Base-by-base conservation (phyloP, 1,140 invertebrate genomes). In the Araneus ventricosus region DNA sequence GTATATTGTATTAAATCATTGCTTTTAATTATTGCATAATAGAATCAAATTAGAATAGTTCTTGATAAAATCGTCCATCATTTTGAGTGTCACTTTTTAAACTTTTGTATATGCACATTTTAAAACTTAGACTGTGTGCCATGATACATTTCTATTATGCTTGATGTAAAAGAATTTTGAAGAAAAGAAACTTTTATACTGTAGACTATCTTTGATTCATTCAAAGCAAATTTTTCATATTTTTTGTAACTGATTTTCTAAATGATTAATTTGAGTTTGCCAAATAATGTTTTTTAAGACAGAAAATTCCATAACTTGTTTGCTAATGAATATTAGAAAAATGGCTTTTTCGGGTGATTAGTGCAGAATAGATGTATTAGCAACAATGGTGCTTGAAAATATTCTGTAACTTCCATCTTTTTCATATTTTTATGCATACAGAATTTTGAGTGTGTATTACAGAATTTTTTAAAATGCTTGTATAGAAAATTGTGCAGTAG, bases 371-470 rank as follows among this genome's bases (percentile, higher is more conserved):
- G 34, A 6, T 75, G 30, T 75, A 22, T 67, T 10, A 67, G 14
- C 10, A 37, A 75, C 14, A 75, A 75, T 34, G 70, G 70, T 75
- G 70, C 70, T 75, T 75, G 17, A 37, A 63, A 75, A 75, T 75
- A 75, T 75, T 75, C 70, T 75, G 70, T 75, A 75, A 75, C 70
- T 75, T 75, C 70, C 70, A 75, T 75, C 14, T 75, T 75, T 37
- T 75, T 34, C 70, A 37, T 75, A 75, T 37, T 75, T 34, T 34
- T 75, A 75, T 75, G 70, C 30, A 27, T 67, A 67, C 63, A 27
- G 27, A 67, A 24, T 75, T 75, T 75, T 75, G 20, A 75, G 70
- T 75, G 34, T 34, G 17, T 75, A 30, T 75, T 75, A 37, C 70
- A 37, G 30, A 75, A 20, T 37, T 34, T 75, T 75, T 34, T 67